These are phyloP conservation scores for Syrphus vitripennis DNA, from an alignment of 2,888 invertebrate genomes.

Conservation along the genomic window DNA sequence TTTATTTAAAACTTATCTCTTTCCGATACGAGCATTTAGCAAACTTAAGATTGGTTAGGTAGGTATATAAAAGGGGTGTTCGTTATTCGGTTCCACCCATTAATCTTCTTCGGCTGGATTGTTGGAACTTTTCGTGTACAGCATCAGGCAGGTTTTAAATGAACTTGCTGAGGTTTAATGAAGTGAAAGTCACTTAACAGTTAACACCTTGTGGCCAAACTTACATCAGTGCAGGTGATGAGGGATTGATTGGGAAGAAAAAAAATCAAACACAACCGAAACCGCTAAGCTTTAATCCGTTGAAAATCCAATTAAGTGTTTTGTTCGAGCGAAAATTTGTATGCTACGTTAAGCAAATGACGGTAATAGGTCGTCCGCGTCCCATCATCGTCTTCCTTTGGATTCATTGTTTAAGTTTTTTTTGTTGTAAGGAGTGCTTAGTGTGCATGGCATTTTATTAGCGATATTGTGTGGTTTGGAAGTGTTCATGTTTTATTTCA, in stretches of 20 bases:
- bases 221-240: constrained; percentile 9
- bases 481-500: not conserved
- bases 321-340: constrained; percentile 21
- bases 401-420: not conserved
- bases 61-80: too few species aligned
- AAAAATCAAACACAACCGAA: not conserved
- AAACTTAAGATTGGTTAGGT: not conserved
- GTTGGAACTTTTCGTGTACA: not conserved
- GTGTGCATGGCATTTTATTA: constrained; percentile 13
- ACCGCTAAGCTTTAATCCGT: constrained; percentile 21
- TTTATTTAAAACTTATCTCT: constrained; percentile 42
- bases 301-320: constrained; percentile 60
- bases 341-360: not conserved
- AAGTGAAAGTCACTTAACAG: constrained; percentile 41
- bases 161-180: constrained; percentile 54
- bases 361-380: not conserved
- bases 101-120: not conserved
- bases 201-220: constrained; percentile 42
- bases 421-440: constrained; percentile 16
- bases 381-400: not conserved
- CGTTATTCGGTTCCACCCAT: not conserved
- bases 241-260: not conserved
- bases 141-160: constrained; percentile 45
- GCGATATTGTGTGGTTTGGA: not conserved
- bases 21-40: not conserved